Conservation (phyloP, 2,888 invertebrate species). For the Molanna angustata region DNA sequence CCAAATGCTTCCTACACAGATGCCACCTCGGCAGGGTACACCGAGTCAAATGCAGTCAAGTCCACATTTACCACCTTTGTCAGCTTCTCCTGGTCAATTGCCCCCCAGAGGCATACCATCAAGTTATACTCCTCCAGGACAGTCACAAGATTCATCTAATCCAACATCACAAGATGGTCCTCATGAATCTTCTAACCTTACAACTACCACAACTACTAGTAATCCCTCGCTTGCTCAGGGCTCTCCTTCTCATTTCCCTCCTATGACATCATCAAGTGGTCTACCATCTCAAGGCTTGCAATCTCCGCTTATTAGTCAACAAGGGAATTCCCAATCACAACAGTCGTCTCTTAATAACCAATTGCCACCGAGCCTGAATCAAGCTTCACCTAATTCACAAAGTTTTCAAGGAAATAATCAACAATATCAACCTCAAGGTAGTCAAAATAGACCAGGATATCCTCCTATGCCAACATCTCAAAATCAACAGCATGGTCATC, state of each 20-base stretch:
- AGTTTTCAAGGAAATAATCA: not conserved
- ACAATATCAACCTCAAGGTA: not conserved
- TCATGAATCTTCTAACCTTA: conserved; percentile 17
- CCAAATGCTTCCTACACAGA: conserved; percentile 22
- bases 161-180: conserved; percentile 11
- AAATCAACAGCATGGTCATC: no score
- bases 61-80: not conserved
- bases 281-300: not conserved
- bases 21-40: conserved; percentile 20
- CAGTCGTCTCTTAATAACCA: conserved; percentile 11
- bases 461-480: conserved; percentile 12
- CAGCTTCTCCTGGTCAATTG: not conserved
- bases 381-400: not conserved
- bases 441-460: conserved; percentile 14
- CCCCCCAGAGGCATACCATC: not conserved
- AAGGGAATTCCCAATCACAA: conserved; percentile 8
- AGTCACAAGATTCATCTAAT: not conserved
- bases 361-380: conserved; percentile 1
- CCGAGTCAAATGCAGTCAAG: conserved; percentile 3
- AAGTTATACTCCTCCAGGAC: not conserved
- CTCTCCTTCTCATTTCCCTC: conserved; percentile 15
- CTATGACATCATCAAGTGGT: conserved; percentile 25
- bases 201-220: conserved; percentile 3
- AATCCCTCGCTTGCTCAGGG: conserved; percentile 26
- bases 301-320: conserved; percentile 24